Percentiles rank a stretch among this genome's conserved stretches.
Conservation (phyloP, 1,140 invertebrate species). For the Aphelenchoides besseyi region DNA sequence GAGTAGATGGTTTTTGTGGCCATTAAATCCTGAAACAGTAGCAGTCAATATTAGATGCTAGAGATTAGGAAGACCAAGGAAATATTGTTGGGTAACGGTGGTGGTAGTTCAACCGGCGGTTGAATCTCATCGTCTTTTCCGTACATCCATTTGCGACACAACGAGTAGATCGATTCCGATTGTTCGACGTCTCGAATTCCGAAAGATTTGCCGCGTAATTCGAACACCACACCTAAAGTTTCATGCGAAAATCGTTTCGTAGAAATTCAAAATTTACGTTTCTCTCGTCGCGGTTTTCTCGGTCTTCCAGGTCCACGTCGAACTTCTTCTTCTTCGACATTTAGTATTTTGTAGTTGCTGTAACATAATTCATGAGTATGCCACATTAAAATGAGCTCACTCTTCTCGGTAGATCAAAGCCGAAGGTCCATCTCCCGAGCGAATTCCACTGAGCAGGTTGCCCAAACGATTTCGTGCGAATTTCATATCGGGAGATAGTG, state of each 20-base stretch:
- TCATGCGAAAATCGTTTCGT: not conserved
- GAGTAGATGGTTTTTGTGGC: slow-evolving; percentile 47
- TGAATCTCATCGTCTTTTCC: slow-evolving; percentile 47
- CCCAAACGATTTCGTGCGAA: slow-evolving; percentile 40
- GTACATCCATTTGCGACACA: slow-evolving; percentile 55
- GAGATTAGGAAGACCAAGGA: slow-evolving; percentile 17
- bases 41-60: slow-evolving; percentile 10
- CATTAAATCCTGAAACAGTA: slow-evolving; percentile 38
- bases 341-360: slow-evolving; percentile 15
- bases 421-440: slow-evolving; percentile 34
- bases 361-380: too few relatives aligned
- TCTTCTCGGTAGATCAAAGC: slow-evolving; percentile 18
- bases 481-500: slow-evolving; percentile 43
- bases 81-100: slow-evolving; percentile 21
- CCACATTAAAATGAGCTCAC: not conserved
- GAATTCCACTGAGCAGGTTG: slow-evolving; percentile 38
- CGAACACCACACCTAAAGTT: slow-evolving; percentile 45
- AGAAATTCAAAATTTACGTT: slow-evolving; percentile 27
- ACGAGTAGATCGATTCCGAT: slow-evolving; percentile 37
- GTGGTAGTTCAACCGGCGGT: not conserved
- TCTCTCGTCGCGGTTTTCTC: slow-evolving; percentile 47
- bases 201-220: slow-evolving; percentile 49
- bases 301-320: slow-evolving; percentile 33
- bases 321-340: slow-evolving; percentile 30
- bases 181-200: slow-evolving; percentile 38